Evolutionary conservation across 2,797 vertebrate species (phyloP), one percentile per base, ranked within the genome.

Genomic region (Thalassophryne amazonica): DNA sequence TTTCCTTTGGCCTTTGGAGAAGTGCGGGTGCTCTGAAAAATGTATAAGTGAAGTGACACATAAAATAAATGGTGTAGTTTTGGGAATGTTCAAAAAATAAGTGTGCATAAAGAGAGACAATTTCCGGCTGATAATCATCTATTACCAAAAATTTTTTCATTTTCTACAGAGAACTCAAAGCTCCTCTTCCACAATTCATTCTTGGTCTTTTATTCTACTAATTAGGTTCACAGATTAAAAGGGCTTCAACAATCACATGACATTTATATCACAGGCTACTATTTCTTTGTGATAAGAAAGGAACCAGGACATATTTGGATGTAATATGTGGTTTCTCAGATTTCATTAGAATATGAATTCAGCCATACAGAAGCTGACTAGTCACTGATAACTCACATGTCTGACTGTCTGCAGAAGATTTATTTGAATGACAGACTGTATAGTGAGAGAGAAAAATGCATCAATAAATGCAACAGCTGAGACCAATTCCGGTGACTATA

Each of bases 121-220:
- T 69, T 42, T 60, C 40, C 34, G 37, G 49, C 49, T 55, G 46
- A 55, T 74, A 68, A 36, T 28, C 31, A 62, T 74, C 48, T 39
- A 50, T 54, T 51, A 24, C 16, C 60, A 13, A 52, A 19, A 47
- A 2, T 5, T 41, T 11, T 57, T 71, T 50, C 21, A 60, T 58
- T 51, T 70, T 46, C 32, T 59, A 74, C 58, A 58, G 52, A 51
- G 34, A 49, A 45, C 36, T n/a, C n/a, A n/a, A n/a, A n/a, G n/a
- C 49, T 54, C 22, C 16, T 41, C 29, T 65, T 73, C 35, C 30
- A 40, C 39, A 19, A 33, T 48, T 30, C 22, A 63, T 66, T 71
- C 15, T 31, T n/a, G 9, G 21, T 22, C 13, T 31, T 49, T 60
- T 69, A 43, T 62, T 52, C 33, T 22, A 32, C 66, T 73, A 61